Evolutionary conservation across 2,888 invertebrate genomes (phyloP).

Genomic region (Troides helena): DNA sequence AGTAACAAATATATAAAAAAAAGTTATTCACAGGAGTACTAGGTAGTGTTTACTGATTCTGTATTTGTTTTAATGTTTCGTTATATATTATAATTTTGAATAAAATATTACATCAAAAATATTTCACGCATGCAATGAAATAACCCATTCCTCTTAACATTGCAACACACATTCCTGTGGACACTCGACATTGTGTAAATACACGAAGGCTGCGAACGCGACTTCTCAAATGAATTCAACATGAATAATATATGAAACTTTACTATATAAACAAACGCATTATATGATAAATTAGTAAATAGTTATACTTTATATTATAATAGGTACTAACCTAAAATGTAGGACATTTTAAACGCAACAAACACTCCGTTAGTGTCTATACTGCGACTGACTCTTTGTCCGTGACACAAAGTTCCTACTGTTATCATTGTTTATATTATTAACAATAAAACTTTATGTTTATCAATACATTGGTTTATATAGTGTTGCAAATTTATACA

Average conservation of each 20-base stretch:
- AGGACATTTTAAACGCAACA: not conserved
- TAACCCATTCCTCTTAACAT: conserved; percentile 62
- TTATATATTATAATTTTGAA: conserved; percentile 27
- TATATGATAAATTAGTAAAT: not conserved
- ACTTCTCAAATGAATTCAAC: conserved; percentile 29
- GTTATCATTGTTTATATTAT: not conserved
- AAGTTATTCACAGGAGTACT: conserved; percentile 71
- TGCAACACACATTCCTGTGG: conserved; percentile 75
- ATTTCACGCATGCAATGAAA: conserved; percentile 55
- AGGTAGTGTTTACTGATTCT: conserved; percentile 30
- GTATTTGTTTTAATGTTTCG: conserved; percentile 31
- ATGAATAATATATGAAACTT: not conserved
- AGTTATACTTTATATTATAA: not conserved
- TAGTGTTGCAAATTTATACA: conserved; percentile 30
- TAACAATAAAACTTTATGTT: not conserved
- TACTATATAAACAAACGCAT: conserved; percentile 9
- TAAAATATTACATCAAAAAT: conserved; percentile 36
- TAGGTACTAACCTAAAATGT: not conserved
- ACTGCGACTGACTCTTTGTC: not conserved
- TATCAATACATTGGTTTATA: conserved; percentile 9
- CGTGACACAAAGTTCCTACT: not conserved
- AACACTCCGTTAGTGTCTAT: not conserved
- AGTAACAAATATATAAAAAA: not conserved
- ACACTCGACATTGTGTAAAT: conserved; percentile 63
- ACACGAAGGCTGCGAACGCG: conserved; percentile 48